A percentile compares a stretch with the other conserved stretches of the same genome.
Evolutionary conservation across 2,113 vertebrate genomes (phyloP).

Genomic region (Bothrops jararaca): DNA sequence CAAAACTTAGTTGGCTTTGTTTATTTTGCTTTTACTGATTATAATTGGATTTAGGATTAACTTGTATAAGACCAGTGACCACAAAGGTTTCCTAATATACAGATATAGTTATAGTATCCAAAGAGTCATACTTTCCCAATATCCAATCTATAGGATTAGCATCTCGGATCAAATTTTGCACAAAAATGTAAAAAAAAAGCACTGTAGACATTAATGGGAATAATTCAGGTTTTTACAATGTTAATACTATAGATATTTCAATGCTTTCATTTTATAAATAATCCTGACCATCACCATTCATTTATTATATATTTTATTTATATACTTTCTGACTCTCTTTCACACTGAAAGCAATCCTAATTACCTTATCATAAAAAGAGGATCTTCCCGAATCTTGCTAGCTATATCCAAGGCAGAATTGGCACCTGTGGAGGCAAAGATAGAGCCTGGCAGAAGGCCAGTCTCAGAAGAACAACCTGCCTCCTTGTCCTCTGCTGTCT

Average conservation of each 20-base stretch:
- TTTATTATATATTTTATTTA: not conserved
- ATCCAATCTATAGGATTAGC: not conserved
- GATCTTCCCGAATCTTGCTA: conserved; percentile 95
- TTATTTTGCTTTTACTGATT: not conserved
- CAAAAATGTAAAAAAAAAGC: not conserved
- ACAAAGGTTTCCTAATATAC: not conserved
- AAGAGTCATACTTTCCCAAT: not conserved
- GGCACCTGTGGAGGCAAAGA: conserved; percentile 77
- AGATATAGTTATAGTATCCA: not conserved
- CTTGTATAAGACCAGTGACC: not conserved
- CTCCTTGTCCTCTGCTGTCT: conserved; percentile 84
- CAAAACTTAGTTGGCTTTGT: not conserved
- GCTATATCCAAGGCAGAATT: conserved; percentile 88
- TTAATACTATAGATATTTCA: not conserved
- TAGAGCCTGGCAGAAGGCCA: conserved; percentile 90
- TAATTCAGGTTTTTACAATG: not conserved
- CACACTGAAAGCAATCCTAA: not conserved
- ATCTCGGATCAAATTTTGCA: not conserved
- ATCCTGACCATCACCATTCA: not conserved
- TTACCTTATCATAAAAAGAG: conserved; percentile 91
- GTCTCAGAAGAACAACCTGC: conserved; percentile 83
- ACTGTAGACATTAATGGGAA: not conserved
- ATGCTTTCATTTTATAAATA: not conserved
- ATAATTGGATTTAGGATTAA: not conserved
- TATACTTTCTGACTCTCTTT: not conserved